Conservation (phyloP, 1,140 invertebrate species). For the Heliconius nattereri region DNA sequence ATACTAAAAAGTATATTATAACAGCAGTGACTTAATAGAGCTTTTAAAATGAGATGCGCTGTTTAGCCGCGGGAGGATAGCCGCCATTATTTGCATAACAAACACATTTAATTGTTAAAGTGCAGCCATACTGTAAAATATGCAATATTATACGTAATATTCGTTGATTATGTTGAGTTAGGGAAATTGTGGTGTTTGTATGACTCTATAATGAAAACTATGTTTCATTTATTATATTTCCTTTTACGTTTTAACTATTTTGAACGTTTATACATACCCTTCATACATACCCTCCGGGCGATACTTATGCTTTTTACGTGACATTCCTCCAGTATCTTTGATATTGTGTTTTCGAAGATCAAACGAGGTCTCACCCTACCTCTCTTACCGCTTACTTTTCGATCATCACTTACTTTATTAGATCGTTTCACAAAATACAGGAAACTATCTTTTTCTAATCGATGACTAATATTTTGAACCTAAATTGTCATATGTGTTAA, state of each 20-base stretch:
- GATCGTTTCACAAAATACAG: too few relatives aligned
- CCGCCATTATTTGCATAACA: background rate
- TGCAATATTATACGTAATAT: constrained; percentile 10
- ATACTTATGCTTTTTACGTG: too few relatives aligned
- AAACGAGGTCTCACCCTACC: too few relatives aligned
- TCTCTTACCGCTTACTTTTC: too few relatives aligned
- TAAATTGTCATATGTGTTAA: background rate
- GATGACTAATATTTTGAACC: too few relatives aligned
- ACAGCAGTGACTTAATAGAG: constrained; percentile 7
- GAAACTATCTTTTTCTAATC: too few relatives aligned
- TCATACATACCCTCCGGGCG: too few relatives aligned
- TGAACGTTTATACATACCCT: background rate
- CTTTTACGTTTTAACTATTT: background rate
- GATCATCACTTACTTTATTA: too few relatives aligned
- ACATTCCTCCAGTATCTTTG: too few relatives aligned
- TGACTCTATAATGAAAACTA: background rate
- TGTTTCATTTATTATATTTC: background rate
- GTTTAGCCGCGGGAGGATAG: background rate
- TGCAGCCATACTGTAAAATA: constrained; percentile 6
- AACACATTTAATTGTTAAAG: constrained; percentile 14
- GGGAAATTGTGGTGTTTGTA: background rate
- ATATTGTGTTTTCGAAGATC: too few relatives aligned
- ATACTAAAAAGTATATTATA: background rate
- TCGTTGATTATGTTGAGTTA: background rate
- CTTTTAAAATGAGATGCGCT: constrained; percentile 4